Percentiles rank a stretch among this genome's conserved stretches.
Evolutionary conservation across 2,888 invertebrate genomes (phyloP).

Genomic region (Uloborus plumipes): DNA sequence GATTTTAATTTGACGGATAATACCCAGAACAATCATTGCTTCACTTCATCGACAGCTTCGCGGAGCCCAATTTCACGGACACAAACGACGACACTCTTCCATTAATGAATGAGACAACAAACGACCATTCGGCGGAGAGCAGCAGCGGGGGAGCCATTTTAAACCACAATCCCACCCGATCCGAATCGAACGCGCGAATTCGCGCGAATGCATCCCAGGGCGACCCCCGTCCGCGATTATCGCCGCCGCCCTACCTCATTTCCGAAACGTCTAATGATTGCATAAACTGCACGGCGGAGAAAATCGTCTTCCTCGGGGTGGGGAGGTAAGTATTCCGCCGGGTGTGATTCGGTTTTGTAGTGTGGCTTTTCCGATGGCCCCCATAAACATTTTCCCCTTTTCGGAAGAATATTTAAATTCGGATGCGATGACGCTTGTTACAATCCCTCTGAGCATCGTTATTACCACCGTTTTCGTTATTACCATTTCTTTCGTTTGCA

Average conservation of each 20-base stretch:
- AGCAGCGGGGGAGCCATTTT: slow-evolving; percentile 38
- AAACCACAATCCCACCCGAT: slow-evolving; percentile 42
- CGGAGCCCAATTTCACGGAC: too few species aligned
- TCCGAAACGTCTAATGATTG: slow-evolving; percentile 54
- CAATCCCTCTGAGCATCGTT: slow-evolving; percentile 56
- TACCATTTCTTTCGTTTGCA: too few species aligned
- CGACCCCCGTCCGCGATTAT: slow-evolving; percentile 34
- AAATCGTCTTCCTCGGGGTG: slow-evolving; percentile 20
- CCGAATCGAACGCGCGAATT: slow-evolving; percentile 52
- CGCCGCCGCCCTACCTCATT: slow-evolving; percentile 43
- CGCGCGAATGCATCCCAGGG: slow-evolving; percentile 29
- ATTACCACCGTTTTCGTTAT: slow-evolving; percentile 7
- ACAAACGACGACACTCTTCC: neutral
- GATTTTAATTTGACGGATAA: too few species aligned
- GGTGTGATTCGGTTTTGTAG: slow-evolving; percentile 63
- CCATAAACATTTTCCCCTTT: slow-evolving; percentile 35
- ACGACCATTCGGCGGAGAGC: slow-evolving; percentile 26
- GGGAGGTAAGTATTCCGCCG: slow-evolving; percentile 41
- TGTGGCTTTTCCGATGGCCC: slow-evolving; percentile 46
- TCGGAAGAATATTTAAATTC: slow-evolving; percentile 60
- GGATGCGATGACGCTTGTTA: slow-evolving; percentile 57
- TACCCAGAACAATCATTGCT: too few species aligned
- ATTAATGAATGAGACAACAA: slow-evolving; percentile 58
- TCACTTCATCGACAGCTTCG: too few species aligned
- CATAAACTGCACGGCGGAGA: slow-evolving; percentile 41